Conservation (phyloP, 2,113 vertebrate species). For the Rhineura floridana region DNA sequence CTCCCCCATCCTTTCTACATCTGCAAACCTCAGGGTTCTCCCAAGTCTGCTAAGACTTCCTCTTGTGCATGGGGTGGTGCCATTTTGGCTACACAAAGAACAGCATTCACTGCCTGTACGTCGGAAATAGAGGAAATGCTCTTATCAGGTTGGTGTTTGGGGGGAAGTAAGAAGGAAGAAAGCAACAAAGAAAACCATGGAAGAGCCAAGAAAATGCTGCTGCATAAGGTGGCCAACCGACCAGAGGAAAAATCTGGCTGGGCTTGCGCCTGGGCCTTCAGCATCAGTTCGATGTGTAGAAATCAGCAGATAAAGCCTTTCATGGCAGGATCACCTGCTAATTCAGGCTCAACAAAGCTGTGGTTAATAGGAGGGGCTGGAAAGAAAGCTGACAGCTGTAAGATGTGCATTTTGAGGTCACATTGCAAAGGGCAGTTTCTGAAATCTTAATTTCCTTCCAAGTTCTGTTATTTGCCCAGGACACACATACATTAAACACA, state of each 20-base stretch:
- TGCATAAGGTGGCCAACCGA: not conserved
- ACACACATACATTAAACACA: not conserved
- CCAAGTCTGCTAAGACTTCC: too few relatives aligned
- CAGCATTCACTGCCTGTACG: too few relatives aligned
- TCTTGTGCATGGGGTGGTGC: too few relatives aligned
- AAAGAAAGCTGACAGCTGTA: not conserved
- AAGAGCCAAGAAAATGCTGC: not conserved
- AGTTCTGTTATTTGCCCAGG: not conserved
- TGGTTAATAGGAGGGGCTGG: not conserved
- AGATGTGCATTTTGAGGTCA: not conserved
- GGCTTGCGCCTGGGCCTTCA: not conserved
- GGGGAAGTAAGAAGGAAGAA: too few relatives aligned
- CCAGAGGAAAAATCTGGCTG: not conserved
- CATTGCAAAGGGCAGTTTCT: not conserved
- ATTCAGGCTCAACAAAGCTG: not conserved
- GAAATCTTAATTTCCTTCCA: not conserved
- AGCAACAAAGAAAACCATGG: not conserved
- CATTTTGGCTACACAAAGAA: too few relatives aligned
- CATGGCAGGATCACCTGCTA: too few relatives aligned
- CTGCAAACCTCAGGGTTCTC: too few relatives aligned
- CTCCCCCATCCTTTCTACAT: too few relatives aligned
- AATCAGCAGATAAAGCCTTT: not conserved
- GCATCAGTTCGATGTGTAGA: not conserved
- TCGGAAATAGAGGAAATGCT: too few relatives aligned
- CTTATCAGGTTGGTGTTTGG: too few relatives aligned